phyloP scores from a whole-genome alignment of 1,140 invertebrate species.

The Nasonia longicornis region DNA sequence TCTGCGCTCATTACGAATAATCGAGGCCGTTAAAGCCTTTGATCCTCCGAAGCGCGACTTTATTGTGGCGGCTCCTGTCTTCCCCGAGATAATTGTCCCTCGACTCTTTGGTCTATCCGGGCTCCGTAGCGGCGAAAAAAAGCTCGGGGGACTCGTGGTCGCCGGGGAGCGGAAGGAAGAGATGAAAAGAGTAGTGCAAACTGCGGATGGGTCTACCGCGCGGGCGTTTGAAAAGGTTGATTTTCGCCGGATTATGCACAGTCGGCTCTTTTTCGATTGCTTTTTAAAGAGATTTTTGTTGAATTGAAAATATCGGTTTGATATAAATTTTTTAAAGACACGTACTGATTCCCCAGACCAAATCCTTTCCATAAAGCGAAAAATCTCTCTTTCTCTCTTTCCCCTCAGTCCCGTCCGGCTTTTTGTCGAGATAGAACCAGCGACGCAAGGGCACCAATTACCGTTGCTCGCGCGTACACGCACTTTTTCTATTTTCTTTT shows the following conservation, averaged over 20 bases:
- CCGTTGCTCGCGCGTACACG: not conserved
- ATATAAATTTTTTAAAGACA: no score
- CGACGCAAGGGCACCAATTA: not conserved
- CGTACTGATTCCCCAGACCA: no score
- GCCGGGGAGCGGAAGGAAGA: not conserved
- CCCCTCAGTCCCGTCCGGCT: not conserved
- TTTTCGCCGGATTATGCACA: not conserved
- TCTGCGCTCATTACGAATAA: not conserved
- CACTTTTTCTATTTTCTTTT: not conserved
- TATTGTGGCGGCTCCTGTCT: not conserved
- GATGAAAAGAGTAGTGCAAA: conserved; percentile 8
- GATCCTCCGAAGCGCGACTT: not conserved
- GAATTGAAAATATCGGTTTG: no score
- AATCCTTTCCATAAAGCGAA: not conserved
- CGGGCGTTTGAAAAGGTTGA: not conserved
- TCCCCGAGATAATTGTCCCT: not conserved
- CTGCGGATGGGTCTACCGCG: not conserved
- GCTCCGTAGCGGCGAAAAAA: not conserved
- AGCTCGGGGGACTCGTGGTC: not conserved
- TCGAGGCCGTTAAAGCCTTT: not conserved
- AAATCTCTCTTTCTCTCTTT: not conserved
- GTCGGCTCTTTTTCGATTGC: no score
- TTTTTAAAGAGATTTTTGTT: no score
- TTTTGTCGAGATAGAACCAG: not conserved
- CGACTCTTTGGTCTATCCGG: not conserved